These are phyloP conservation scores for Crocodylus rhombifer DNA, from an alignment of 2,797 vertebrate genomes.

Conservation along the genomic window DNA sequence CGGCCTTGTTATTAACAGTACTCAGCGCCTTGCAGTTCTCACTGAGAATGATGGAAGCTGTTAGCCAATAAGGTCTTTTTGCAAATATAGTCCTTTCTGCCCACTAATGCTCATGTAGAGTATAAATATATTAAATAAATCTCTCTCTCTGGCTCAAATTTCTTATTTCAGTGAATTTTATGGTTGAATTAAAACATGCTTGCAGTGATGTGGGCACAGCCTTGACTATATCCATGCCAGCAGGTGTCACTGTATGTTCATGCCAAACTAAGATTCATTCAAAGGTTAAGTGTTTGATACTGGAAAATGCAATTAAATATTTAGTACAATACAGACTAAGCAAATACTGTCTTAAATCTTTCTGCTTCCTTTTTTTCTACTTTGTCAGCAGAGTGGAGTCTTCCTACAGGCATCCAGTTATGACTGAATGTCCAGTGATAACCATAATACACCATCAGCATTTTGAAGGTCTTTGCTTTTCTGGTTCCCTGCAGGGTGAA, in stretches of 20 bases:
- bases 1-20: neutral
- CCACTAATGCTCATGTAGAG: neutral
- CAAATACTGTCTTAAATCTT: neutral
- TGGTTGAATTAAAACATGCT: neutral
- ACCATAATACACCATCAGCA: neutral
- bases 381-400: neutral
- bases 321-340: neutral
- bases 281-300: neutral
- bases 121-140: neutral
- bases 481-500: neutral
- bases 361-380: neutral
- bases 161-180: neutral
- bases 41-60: neutral
- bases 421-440: neutral
- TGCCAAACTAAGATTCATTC: neutral
- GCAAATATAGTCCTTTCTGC: neutral
- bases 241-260: neutral
- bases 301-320: neutral
- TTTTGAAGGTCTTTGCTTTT: neutral
- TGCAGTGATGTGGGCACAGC: neutral
- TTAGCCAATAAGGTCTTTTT: neutral
- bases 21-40: neutral
- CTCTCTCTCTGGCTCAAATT: neutral
- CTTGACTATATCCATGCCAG: neutral
- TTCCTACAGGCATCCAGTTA: neutral